These are phyloP conservation scores for Scaptodrosophila lebanonensis DNA, from an alignment of 1,140 invertebrate species.

Conservation along the genomic window DNA sequence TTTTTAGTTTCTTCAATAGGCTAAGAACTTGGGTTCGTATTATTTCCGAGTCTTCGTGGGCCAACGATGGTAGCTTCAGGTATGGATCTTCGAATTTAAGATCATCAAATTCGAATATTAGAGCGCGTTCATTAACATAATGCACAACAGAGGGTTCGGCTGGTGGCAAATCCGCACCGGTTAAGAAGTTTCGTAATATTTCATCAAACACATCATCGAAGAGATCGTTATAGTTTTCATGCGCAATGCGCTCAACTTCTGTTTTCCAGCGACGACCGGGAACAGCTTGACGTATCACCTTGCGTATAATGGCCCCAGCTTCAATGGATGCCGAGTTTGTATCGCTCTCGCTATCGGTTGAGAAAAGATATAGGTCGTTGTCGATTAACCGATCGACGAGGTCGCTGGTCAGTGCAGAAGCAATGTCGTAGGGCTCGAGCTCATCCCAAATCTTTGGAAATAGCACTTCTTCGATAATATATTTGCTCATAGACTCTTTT, in stretches of 20 bases:
- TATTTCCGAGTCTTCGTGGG: not conserved
- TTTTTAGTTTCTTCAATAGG: slow-evolving; percentile 28
- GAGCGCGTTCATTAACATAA: not conserved
- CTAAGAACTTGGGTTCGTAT: slow-evolving; percentile 10
- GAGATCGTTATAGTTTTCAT: slow-evolving; percentile 38
- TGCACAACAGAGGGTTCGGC: slow-evolving; percentile 10
- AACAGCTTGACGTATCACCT: slow-evolving; percentile 52
- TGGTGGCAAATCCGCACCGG: not conserved
- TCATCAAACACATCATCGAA: slow-evolving; percentile 37
- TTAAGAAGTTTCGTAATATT: slow-evolving; percentile 11
- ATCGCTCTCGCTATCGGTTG: slow-evolving; percentile 53
- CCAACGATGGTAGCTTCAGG: not conserved
- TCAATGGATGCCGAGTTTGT: slow-evolving; percentile 19
- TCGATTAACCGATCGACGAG: slow-evolving; percentile 61
- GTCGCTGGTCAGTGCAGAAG: slow-evolving; percentile 26
- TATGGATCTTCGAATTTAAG: not conserved
- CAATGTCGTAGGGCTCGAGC: slow-evolving; percentile 52
- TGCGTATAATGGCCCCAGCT: slow-evolving; percentile 47
- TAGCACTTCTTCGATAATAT: slow-evolving; percentile 58
- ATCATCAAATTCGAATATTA: slow-evolving; percentile 14
- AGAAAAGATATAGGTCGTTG: slow-evolving; percentile 55
- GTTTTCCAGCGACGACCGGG: slow-evolving; percentile 61
- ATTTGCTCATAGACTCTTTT: slow-evolving; percentile 20
- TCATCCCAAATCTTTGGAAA: slow-evolving; percentile 29
- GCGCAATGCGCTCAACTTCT: slow-evolving; percentile 38